Base-by-base conservation (phyloP, 2,888 invertebrate species). In the Sarcophaga caerulescens region DNA sequence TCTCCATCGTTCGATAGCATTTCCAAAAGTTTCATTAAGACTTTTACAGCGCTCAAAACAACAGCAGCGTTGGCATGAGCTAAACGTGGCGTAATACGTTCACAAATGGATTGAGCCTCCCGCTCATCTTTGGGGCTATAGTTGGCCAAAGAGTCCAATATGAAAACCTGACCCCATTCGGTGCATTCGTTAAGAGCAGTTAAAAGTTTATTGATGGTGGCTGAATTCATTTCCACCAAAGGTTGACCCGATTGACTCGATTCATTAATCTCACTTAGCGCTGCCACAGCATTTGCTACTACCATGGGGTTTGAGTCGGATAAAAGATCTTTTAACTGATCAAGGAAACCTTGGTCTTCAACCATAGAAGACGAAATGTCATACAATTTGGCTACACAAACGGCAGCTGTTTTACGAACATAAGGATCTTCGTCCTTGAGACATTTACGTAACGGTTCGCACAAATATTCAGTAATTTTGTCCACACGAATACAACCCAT, bases 281-380 rank as follows among this genome's bases (percentile, higher is more conserved):
- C 99, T 1, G 99, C 99, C 0, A 99, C 99, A 0, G 99, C 99
- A 94, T 99, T 99, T 0, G 99, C 99, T 1, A 99, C 99, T 57
- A 99, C 99, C 99, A 99, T 99, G 0, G 99, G 99, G 94, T 99
- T 99, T 0, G 99, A 99, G 93, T 99, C 99, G 70, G 99, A 99
- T 60, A 99, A 94, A 75, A 99, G 94, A 93, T 99, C 99, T 92
- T 98, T 98, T 44, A 99, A 94, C 90, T 99, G 98, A 92, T 99
- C 99, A 88, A 99, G 94, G 93, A 99, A 99, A 47, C 99, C 99
- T 95, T 99, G 97, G 89, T 93, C 93, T 87, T 93, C 93, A 11
- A 93, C 95, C 95, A 95, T 95, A 90, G 96, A 96, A 4, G 96
- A 95, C 0, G 96, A 96, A 92, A 99, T 99, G 92, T 99, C 99